Percentiles rank a stretch among this genome's conserved stretches.
These are phyloP conservation scores for Trichosurus vulpecula DNA, from an alignment of 2,797 vertebrate genomes.

Conservation along the genomic window DNA sequence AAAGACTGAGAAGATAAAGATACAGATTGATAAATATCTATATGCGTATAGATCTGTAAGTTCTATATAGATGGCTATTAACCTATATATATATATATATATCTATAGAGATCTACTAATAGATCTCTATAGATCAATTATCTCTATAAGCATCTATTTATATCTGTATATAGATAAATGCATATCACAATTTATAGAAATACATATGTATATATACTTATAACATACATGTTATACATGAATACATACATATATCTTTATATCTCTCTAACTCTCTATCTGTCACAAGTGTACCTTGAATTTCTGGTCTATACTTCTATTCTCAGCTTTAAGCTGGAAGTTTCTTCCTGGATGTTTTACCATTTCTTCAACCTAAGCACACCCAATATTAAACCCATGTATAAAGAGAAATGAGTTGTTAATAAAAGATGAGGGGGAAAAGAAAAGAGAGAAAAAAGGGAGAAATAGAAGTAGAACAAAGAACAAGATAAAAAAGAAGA, in stretches of 20 bases:
- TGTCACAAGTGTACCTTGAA: not conserved
- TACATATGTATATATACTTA: no score
- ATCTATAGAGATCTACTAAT: no score
- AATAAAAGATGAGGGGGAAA: not conserved
- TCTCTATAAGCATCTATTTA: no score
- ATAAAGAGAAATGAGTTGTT: not conserved
- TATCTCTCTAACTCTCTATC: not conserved
- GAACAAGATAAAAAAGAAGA: not conserved
- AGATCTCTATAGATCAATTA: no score
- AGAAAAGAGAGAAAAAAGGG: not conserved
- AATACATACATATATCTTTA: no score
- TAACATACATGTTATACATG: no score
- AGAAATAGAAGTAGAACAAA: not conserved
- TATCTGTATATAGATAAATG: no score
- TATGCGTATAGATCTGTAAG: not conserved
- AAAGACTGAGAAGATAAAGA: not conserved
- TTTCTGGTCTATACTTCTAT: not conserved
- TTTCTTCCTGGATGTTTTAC: not conserved
- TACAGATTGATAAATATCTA: not conserved
- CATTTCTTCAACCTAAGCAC: not conserved
- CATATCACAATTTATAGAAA: no score
- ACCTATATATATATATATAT: not conserved
- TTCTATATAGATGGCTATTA: not conserved
- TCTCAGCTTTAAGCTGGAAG: not conserved
- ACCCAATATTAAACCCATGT: not conserved